These are phyloP conservation scores for Pollicipes pollicipes DNA, from an alignment of 1,140 invertebrate species.

Conservation along the genomic window DNA sequence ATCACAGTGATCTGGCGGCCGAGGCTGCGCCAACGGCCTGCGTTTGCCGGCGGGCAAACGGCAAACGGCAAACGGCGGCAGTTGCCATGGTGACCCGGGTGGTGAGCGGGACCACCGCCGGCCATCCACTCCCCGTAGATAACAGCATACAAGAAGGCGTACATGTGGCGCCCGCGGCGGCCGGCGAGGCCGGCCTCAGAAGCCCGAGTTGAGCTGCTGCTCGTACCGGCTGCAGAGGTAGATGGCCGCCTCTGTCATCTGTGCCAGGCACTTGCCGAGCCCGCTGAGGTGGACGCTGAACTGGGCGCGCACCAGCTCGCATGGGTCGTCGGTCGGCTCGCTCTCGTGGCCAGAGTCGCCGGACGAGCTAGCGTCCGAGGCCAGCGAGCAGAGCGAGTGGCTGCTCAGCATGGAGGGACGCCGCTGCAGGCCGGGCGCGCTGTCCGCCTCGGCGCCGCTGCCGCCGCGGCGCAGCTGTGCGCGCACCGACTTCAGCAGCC, in stretches of 20 bases:
- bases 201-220: conserved; percentile 1
- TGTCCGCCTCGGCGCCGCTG: background rate
- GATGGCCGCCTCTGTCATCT: background rate
- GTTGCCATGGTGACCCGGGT: no score
- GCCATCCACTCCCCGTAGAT: no score
- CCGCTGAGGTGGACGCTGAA: background rate
- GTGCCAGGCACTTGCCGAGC: background rate
- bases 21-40: no score
- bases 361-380: background rate
- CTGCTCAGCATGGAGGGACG: background rate
- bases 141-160: background rate
- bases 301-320: background rate
- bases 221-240: background rate
- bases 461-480: background rate
- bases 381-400: background rate
- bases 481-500: background rate
- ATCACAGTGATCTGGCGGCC: no score
- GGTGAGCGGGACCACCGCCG: no score
- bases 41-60: no score
- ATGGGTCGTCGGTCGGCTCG: background rate
- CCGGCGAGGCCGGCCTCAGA: background rate
- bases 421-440: background rate
- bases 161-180: background rate
- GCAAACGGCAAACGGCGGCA: no score
- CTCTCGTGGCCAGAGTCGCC: background rate